Evolutionary conservation across 2,797 vertebrate species (phyloP).

Genomic region (Rhinoraja longicauda): DNA sequence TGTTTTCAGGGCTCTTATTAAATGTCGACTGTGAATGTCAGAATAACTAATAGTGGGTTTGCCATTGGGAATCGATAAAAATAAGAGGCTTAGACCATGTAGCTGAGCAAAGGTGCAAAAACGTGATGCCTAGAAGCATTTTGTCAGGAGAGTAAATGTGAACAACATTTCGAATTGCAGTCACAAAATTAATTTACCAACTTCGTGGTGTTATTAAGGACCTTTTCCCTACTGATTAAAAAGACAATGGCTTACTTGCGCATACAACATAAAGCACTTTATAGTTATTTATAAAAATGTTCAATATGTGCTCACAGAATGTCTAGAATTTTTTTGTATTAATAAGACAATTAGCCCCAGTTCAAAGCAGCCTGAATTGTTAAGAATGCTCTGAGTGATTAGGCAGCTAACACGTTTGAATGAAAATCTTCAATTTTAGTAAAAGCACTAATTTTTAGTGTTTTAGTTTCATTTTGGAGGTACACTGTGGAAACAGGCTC

Average conservation of each 20-base stretch:
- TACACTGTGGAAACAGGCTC: too few species aligned
- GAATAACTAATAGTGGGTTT: neutral
- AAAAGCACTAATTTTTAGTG: neutral
- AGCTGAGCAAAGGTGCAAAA: neutral
- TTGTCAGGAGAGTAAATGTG: neutral
- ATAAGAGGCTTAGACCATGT: slow-evolving; percentile 20
- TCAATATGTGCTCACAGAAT: neutral
- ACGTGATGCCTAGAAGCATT: slow-evolving; percentile 22
- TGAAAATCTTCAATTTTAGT: neutral
- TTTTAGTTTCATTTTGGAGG: too few species aligned
- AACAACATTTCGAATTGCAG: neutral
- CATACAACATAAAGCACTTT: neutral
- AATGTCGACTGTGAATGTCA: slow-evolving; percentile 21
- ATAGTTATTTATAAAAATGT: neutral
- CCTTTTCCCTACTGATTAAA: neutral
- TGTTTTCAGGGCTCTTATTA: neutral
- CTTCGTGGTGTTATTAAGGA: neutral
- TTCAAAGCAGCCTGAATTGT: neutral
- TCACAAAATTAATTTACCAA: slow-evolving; percentile 18
- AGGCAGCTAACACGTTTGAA: neutral
- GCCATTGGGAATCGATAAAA: slow-evolving; percentile 13
- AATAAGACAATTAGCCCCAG: neutral
- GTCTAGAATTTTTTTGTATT: neutral
- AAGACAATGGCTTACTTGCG: neutral
- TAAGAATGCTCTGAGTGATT: neutral